Percentiles rank a stretch among this genome's conserved stretches.
Conservation (phyloP, 64 coral and sea anemone genomes). For the Montipora efflorescens region DNA sequence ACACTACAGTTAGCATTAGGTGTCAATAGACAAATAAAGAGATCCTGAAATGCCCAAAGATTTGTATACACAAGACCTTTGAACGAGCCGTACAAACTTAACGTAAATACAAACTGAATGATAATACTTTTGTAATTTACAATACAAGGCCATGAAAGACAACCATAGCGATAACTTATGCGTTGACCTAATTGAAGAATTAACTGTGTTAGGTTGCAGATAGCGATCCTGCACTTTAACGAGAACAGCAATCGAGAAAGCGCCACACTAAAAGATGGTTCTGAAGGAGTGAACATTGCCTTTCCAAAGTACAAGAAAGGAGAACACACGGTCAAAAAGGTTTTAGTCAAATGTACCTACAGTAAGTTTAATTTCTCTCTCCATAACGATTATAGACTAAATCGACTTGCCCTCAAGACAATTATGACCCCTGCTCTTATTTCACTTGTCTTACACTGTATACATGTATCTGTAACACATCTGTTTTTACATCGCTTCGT, state of each 20-base stretch:
- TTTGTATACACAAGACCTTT: background rate
- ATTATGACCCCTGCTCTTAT: background rate
- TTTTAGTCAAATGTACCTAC: conserved; percentile 37
- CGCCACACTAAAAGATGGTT: background rate
- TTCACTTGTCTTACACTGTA: background rate
- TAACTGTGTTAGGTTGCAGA: conserved; percentile 7
- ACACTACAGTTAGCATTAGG: background rate
- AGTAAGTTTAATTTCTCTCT: background rate
- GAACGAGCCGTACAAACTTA: background rate
- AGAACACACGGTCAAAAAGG: background rate
- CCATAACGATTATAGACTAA: background rate
- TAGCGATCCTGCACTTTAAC: background rate
- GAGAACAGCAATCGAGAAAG: background rate
- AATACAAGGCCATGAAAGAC: background rate
- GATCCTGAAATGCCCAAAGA: too few species aligned
- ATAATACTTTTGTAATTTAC: background rate
- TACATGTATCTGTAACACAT: background rate
- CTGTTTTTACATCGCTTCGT: background rate
- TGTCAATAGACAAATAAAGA: background rate
- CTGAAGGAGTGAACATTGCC: background rate
- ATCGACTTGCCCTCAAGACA: background rate
- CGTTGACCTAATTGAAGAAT: background rate
- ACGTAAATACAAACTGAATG: background rate
- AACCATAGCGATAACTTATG: background rate
- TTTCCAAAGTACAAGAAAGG: conserved; percentile 45